A percentile compares a stretch with the other conserved stretches of the same genome.
Conservation (phyloP, 2,797 vertebrate species). For the Eremophila alpestris region DNA sequence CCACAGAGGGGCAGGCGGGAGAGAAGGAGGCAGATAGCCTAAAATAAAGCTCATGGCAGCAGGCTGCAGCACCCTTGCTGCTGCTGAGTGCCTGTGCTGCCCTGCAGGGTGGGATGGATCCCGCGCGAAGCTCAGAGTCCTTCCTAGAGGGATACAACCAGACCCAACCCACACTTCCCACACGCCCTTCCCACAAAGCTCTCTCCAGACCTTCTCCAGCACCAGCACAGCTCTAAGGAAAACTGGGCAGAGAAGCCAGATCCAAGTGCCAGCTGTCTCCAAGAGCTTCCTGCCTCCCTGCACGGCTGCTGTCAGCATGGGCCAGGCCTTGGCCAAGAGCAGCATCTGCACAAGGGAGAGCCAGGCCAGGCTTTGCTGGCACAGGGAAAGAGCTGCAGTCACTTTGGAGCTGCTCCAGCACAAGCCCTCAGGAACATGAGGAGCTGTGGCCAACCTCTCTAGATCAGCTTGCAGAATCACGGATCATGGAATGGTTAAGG, state of each 20-base stretch:
- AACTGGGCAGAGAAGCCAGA: not conserved
- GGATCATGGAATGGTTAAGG: too few species aligned
- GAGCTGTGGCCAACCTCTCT: accelerated
- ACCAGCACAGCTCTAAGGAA: not conserved
- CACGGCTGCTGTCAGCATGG: not conserved
- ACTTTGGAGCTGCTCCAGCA: not conserved
- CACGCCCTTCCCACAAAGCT: not conserved
- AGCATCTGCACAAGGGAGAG: not conserved
- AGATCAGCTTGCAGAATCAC: accelerated
- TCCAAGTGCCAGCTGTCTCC: not conserved
- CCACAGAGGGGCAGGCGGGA: not conserved
- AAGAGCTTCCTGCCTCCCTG: not conserved
- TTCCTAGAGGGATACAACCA: not conserved
- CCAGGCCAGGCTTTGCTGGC: not conserved
- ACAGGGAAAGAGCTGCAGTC: not conserved
- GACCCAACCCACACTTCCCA: not conserved
- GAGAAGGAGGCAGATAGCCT: constrained; percentile 9
- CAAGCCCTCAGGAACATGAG: not conserved
- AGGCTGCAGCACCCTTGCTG: not conserved
- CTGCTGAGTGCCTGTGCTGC: not conserved
- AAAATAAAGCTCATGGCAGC: constrained; percentile 16
- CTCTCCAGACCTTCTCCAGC: not conserved
- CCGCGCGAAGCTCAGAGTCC: not conserved
- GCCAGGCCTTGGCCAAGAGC: not conserved
- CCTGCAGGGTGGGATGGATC: not conserved